These are phyloP conservation scores for Phyto melanocephala DNA, from an alignment of 2,888 invertebrate species.

Conservation along the genomic window DNA sequence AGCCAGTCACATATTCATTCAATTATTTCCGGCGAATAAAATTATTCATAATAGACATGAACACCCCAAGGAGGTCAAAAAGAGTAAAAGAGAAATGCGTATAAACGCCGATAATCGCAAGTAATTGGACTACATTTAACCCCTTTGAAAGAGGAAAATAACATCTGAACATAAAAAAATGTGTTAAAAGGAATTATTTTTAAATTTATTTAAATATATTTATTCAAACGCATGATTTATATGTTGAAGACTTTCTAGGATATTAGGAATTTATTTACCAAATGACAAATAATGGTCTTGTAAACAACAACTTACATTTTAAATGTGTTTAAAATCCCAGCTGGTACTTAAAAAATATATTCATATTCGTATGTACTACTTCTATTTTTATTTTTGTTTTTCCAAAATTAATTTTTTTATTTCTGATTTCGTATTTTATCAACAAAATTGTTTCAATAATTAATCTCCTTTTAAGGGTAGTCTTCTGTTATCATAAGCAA, in stretches of 20 bases:
- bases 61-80: neutral
- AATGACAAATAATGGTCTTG: constrained; percentile 10
- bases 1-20: neutral
- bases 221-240: neutral
- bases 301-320: neutral
- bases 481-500: neutral
- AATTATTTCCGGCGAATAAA: neutral
- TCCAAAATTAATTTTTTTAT: neutral
- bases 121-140: constrained; percentile 53
- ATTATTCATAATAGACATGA: neutral
- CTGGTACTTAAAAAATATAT: neutral
- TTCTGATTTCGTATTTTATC: neutral
- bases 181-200: too few species aligned
- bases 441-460: neutral
- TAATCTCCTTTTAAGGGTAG: constrained; percentile 5
- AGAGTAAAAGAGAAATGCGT: neutral
- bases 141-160: neutral
- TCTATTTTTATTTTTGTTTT: neutral
- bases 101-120: constrained; percentile 12
- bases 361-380: neutral
- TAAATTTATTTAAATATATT: neutral
- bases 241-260: neutral
- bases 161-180: neutral
- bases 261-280: neutral
- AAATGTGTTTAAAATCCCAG: neutral